Conservation (phyloP, 37 sponge, comb jelly and placozoan species). For the Aphrocallistes beatrix region DNA sequence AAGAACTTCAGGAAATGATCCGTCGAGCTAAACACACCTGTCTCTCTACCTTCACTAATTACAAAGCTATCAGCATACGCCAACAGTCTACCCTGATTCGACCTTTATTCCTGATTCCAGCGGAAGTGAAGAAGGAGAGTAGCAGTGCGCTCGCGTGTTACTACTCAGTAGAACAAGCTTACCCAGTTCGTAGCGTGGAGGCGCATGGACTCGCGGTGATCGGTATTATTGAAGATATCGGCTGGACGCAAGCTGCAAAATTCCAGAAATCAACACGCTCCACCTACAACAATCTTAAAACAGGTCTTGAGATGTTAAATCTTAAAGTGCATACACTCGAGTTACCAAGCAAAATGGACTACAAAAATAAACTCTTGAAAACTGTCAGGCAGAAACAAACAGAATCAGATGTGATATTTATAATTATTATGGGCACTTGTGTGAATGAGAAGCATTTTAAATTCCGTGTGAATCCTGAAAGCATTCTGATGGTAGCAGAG, state of each 20-base stretch:
- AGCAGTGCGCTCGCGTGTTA: neutral
- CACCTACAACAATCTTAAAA: neutral
- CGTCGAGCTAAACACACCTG: neutral
- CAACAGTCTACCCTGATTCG: neutral
- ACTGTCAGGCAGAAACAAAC: neutral
- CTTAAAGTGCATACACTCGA: neutral
- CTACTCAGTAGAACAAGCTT: neutral
- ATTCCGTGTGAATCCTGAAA: neutral
- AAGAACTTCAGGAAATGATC: neutral
- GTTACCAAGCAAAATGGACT: neutral
- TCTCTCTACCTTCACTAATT: neutral
- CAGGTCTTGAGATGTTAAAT: neutral
- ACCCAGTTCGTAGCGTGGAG: neutral
- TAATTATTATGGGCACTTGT: neutral
- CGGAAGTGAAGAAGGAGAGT: neutral
- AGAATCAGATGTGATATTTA: neutral
- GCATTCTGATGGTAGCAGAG: neutral
- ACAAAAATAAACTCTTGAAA: neutral
- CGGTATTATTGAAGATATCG: neutral
- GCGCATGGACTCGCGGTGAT: neutral
- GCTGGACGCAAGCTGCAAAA: neutral
- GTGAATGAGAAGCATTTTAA: neutral
- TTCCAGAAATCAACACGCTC: neutral
- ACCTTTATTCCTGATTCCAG: neutral
- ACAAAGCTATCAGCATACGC: neutral